Evolutionary conservation across 2,888 invertebrate genomes (phyloP).

Genomic region (Helicoverpa assulta): DNA sequence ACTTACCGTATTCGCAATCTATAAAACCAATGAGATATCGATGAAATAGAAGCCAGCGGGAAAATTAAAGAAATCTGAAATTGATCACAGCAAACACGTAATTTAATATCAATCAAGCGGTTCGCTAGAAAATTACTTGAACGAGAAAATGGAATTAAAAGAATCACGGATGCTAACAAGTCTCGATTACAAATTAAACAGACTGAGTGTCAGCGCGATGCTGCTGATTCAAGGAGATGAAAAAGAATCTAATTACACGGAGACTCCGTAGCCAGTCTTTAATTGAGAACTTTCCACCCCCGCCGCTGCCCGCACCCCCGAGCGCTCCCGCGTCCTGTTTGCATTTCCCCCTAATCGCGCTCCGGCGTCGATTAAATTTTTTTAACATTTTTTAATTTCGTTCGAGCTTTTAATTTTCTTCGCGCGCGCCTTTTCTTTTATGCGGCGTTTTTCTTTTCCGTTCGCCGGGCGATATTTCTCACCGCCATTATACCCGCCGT

Average conservation of each 20-base stretch:
- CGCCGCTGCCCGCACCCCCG: constrained; percentile 57
- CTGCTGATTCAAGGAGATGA: constrained; percentile 87
- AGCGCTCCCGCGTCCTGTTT: constrained; percentile 75
- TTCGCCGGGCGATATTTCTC: constrained; percentile 85
- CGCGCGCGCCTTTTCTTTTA: constrained; percentile 86
- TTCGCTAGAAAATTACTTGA: constrained; percentile 72
- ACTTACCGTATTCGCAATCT: constrained; percentile 50
- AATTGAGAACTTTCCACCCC: constrained; percentile 86
- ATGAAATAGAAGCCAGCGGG: constrained; percentile 40
- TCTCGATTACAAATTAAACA: constrained; percentile 90
- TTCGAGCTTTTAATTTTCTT: constrained; percentile 89
- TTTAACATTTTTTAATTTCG: constrained; percentile 89
- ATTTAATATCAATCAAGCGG: constrained; percentile 82
- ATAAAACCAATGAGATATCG: constrained; percentile 43
- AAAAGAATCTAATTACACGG: constrained; percentile 89
- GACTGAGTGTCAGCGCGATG: constrained; percentile 82
- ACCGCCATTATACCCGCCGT: constrained; percentile 88
- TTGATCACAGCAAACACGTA: constrained; percentile 66
- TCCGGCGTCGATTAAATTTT: constrained; percentile 89
- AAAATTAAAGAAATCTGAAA: constrained; percentile 61
- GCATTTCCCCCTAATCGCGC: constrained; percentile 84
- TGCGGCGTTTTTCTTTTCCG: constrained; percentile 79
- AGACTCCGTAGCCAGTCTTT: constrained; percentile 85
- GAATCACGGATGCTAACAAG: constrained; percentile 85
- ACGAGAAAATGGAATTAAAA: constrained; percentile 85